A percentile compares a stretch with the other conserved stretches of the same genome.
These are phyloP conservation scores for Picus viridis DNA, from an alignment of 2,797 vertebrate genomes.

Conservation along the genomic window DNA sequence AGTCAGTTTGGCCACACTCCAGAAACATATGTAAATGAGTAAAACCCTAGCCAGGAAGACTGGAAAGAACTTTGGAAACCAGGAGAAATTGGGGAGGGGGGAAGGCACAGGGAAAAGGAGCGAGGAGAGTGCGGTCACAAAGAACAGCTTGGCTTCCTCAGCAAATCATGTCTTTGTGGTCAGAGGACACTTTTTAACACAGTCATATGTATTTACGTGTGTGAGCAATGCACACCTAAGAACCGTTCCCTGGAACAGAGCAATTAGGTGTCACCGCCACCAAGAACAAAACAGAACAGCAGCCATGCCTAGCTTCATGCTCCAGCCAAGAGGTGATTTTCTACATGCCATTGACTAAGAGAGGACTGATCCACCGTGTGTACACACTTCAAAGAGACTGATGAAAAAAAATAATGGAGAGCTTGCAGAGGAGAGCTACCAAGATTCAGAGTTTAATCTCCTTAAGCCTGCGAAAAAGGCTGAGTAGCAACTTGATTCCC, in stretches of 20 bases:
- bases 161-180: not conserved
- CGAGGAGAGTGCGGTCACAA: not conserved
- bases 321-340: not conserved
- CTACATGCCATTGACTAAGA: not conserved
- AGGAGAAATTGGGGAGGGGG: not conserved
- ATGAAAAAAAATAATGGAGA: not conserved
- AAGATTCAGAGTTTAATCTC: conserved; percentile 26
- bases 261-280: not conserved
- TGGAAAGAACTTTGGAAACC: not conserved
- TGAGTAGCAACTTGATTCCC: not conserved
- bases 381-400: not conserved
- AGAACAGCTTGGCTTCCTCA: not conserved
- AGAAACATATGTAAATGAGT: not conserved
- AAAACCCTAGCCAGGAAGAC: not conserved
- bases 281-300: not conserved
- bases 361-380: rapidly evolving
- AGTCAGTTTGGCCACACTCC: not conserved
- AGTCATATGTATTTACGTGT: not conserved
- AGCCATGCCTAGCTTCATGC: not conserved
- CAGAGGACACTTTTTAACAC: not conserved
- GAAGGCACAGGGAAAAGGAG: not conserved
- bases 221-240: not conserved
- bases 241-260: not conserved
- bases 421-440: not conserved
- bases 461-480: conserved; percentile 13